Percentiles rank a stretch among this genome's conserved stretches.
phyloP scores from a whole-genome alignment of 2,888 invertebrate genomes.

The Chrysodeixis includens region DNA sequence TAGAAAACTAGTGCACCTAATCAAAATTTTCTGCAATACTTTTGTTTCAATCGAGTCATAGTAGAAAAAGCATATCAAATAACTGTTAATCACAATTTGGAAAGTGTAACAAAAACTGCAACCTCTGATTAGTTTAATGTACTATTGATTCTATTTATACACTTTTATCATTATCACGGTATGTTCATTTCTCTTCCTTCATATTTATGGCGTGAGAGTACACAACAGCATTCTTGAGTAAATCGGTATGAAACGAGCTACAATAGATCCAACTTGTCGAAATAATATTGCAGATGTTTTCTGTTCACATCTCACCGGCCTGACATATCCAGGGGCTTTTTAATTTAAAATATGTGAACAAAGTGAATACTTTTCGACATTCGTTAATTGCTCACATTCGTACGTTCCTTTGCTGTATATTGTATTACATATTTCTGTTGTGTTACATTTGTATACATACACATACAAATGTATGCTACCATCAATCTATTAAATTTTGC shows the following conservation, averaged over 20 bases:
- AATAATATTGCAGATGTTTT: conserved; percentile 1
- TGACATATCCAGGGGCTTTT: not conserved
- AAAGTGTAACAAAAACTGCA: not conserved
- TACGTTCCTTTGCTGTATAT: not conserved
- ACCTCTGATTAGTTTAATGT: not conserved
- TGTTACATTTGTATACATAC: too few species aligned
- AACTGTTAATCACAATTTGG: not conserved
- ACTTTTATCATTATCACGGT: not conserved
- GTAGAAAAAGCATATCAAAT: not conserved
- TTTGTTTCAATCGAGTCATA: too few species aligned
- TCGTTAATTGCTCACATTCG: not conserved
- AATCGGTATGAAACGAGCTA: not conserved
- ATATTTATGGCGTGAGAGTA: not conserved
- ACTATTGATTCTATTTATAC: not conserved
- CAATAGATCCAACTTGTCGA: not conserved
- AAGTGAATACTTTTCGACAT: conserved; percentile 1
- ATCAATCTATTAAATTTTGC: too few species aligned
- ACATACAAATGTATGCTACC: too few species aligned
- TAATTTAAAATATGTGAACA: not conserved
- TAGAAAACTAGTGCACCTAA: too few species aligned
- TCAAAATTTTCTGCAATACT: too few species aligned
- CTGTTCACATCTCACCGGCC: not conserved
- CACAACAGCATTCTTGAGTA: too few species aligned
- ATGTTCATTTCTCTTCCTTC: not conserved
- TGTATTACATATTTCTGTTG: too few species aligned